Conservation (phyloP, 2,113 vertebrate genomes). For the Sorex fumeus region DNA sequence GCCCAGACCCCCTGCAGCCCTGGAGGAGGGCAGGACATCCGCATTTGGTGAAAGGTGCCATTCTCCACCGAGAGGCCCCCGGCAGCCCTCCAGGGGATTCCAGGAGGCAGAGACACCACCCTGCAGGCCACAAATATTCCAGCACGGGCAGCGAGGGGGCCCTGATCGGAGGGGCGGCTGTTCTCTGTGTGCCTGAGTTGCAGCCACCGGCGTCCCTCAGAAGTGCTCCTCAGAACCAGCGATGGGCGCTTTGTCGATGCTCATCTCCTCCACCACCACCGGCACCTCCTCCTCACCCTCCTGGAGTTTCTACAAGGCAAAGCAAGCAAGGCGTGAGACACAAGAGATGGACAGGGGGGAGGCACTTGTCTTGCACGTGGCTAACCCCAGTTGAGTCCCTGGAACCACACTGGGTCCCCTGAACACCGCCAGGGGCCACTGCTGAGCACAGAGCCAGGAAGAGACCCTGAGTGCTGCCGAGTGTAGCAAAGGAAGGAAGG, state of each 20-base stretch:
- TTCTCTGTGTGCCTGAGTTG: neutral
- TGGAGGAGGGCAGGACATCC: neutral
- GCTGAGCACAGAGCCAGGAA: no score
- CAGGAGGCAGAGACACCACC: neutral
- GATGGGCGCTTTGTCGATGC: constrained; percentile 23
- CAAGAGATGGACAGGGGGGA: neutral
- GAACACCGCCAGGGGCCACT: no score
- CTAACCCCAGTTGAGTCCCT: no score
- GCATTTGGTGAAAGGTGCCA: neutral
- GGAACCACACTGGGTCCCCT: no score
- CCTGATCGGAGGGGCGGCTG: neutral
- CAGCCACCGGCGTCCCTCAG: constrained; percentile 27
- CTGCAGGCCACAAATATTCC: neutral
- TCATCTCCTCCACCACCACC: neutral
- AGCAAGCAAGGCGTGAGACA: neutral
- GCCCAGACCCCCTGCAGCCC: neutral
- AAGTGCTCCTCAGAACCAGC: constrained; percentile 10
- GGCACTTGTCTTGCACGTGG: no score
- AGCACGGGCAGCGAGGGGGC: neutral
- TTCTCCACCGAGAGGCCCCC: neutral
- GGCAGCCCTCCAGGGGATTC: neutral
- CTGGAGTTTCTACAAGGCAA: constrained; percentile 74
- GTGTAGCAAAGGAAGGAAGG: no score
- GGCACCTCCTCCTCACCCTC: neutral
- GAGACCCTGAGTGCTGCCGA: no score